These are phyloP conservation scores for Girardinus metallicus DNA, from an alignment of 2,797 vertebrate genomes.

Conservation along the genomic window DNA sequence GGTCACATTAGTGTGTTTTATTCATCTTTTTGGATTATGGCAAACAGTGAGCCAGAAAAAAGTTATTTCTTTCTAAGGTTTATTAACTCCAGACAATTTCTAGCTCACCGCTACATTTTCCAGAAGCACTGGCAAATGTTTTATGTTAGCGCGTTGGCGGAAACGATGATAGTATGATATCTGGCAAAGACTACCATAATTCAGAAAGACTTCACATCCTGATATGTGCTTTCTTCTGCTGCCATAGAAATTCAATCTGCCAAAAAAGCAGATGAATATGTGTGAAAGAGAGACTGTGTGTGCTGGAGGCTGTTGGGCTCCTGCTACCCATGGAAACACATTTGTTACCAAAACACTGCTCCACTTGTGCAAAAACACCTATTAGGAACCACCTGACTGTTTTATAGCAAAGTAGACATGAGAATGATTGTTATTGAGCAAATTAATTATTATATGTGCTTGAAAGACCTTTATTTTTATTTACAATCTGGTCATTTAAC, in stretches of 20 bases:
- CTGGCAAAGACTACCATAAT: slow-evolving; percentile 43
- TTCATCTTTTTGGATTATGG: slow-evolving; percentile 8
- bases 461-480: slow-evolving; percentile 14
- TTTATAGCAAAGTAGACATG: not conserved
- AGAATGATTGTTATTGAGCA: slow-evolving; percentile 16
- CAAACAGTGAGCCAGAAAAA: slow-evolving; percentile 25
- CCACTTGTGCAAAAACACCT: not conserved
- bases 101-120: slow-evolving; percentile 46
- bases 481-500: slow-evolving; percentile 36
- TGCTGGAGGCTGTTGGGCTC: slow-evolving; percentile 9
- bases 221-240: slow-evolving; percentile 41
- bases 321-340: slow-evolving; percentile 17
- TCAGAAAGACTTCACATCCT: slow-evolving; percentile 37
- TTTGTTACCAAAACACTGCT: slow-evolving; percentile 9
- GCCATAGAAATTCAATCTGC: slow-evolving; percentile 10
- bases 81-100: slow-evolving; percentile 34
- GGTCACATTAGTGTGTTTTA: slow-evolving; percentile 6
- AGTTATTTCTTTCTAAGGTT: slow-evolving; percentile 9
- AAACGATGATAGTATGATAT: slow-evolving; percentile 59
- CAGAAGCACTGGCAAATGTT: slow-evolving; percentile 59
- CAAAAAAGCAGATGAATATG: slow-evolving; percentile 6
- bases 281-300: slow-evolving; percentile 1
- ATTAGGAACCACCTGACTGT: not conserved
- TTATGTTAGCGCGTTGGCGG: slow-evolving; percentile 69
- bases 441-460: slow-evolving; percentile 22